These are phyloP conservation scores for Corythaixoides concolor DNA, from an alignment of 2,113 vertebrate species.

Conservation along the genomic window DNA sequence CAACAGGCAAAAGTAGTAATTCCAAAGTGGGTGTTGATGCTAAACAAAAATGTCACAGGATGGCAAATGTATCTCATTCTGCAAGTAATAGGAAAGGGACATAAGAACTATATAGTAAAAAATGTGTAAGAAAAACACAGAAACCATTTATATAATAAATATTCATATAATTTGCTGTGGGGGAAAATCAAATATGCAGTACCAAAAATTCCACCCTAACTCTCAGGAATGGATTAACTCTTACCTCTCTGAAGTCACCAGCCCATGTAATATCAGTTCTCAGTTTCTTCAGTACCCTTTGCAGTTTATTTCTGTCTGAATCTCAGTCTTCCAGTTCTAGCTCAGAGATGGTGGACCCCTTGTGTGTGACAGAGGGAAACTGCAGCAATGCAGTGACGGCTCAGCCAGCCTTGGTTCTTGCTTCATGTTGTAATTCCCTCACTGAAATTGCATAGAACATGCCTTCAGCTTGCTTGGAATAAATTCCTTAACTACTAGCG, in stretches of 20 bases:
- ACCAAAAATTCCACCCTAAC: background rate
- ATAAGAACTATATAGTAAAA: background rate
- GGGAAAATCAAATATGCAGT: background rate
- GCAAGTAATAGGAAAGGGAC: background rate
- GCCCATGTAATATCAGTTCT: background rate
- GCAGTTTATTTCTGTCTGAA: background rate
- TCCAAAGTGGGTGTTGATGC: background rate
- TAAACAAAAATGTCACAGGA: background rate
- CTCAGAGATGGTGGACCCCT: background rate
- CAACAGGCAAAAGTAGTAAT: background rate
- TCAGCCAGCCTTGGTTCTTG: background rate
- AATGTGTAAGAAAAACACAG: background rate
- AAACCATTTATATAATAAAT: background rate
- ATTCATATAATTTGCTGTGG: background rate
- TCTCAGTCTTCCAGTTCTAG: background rate
- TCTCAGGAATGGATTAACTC: background rate
- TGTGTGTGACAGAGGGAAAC: background rate
- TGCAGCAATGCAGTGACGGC: background rate
- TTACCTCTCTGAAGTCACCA: background rate
- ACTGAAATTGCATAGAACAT: background rate
- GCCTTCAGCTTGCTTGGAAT: background rate
- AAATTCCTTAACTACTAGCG: background rate
- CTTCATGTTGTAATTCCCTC: background rate
- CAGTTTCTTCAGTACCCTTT: background rate
- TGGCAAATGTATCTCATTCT: background rate